These are phyloP conservation scores for Pelodytes ibericus DNA, from an alignment of 2,797 vertebrate genomes.

Conservation along the genomic window DNA sequence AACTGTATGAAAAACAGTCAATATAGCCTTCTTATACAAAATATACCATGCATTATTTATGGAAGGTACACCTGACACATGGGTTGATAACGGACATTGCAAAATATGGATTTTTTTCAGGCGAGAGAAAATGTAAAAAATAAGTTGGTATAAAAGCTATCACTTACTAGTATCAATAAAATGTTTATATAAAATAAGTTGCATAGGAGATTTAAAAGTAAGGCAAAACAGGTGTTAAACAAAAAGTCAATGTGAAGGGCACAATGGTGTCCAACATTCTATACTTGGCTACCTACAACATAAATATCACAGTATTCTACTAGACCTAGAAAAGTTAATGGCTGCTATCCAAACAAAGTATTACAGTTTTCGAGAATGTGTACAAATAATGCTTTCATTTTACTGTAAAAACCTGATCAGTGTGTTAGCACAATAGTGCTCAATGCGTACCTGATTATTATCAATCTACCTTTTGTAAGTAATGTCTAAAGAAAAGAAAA, in stretches of 20 bases:
- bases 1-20: too few species aligned
- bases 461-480: constrained; percentile 71
- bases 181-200: constrained; percentile 76
- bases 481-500: constrained; percentile 63
- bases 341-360: constrained; percentile 70
- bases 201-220: constrained; percentile 82
- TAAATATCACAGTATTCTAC: constrained; percentile 78
- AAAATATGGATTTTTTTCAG: constrained; percentile 14
- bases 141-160: constrained; percentile 61
- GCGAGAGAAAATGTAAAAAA: constrained; percentile 67
- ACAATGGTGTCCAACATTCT: constrained; percentile 74
- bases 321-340: constrained; percentile 74
- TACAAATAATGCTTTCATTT: constrained; percentile 68
- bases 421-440: constrained; percentile 73
- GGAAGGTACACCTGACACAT: not conserved
- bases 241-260: constrained; percentile 71
- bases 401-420: constrained; percentile 73
- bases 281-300: constrained; percentile 34
- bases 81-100: not conserved
- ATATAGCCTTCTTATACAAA: not conserved
- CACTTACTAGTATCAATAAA: constrained; percentile 61
- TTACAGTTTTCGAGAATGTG: constrained; percentile 65
- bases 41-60: not conserved
- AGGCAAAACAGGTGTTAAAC: constrained; percentile 76
- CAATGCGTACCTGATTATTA: constrained; percentile 76